Evolutionary conservation across 1,140 invertebrate genomes (phyloP).

Genomic region (Bombus superbus): DNA sequence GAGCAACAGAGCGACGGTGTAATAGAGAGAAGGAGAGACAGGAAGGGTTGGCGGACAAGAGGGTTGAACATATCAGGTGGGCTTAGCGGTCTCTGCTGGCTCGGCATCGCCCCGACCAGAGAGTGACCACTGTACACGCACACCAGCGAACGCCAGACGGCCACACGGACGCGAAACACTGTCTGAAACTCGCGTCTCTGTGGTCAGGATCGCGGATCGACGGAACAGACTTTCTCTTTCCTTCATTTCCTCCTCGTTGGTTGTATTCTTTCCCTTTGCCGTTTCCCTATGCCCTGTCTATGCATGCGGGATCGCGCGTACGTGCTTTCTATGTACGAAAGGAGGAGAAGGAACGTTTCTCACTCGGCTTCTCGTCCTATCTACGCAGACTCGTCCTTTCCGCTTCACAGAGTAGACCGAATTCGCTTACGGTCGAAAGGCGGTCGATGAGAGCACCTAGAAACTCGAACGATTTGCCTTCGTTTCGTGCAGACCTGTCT

Average conservation of each 20-base stretch:
- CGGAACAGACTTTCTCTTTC: constrained; percentile 35
- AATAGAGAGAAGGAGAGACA: background rate
- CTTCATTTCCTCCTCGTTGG: constrained; percentile 24
- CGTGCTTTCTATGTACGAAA: background rate
- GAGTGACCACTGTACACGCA: constrained; percentile 76
- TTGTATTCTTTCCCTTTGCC: background rate
- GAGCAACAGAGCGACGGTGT: constrained; percentile 11
- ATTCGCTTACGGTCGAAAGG: constrained; percentile 30
- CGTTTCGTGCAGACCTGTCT: background rate
- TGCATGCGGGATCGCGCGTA: background rate
- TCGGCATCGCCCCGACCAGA: constrained; percentile 77
- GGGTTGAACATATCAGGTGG: constrained; percentile 78
- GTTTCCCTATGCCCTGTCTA: background rate
- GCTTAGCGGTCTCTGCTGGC: constrained; percentile 79
- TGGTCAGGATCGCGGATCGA: constrained; percentile 58
- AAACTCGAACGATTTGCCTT: background rate
- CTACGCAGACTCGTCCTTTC: background rate
- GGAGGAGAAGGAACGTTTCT: background rate
- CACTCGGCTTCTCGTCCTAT: background rate
- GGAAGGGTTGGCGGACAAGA: constrained; percentile 48
- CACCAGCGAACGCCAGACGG: constrained; percentile 50
- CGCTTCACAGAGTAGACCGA: background rate
- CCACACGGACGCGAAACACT: constrained; percentile 44
- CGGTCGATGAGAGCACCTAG: background rate
- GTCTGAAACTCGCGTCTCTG: constrained; percentile 53